phyloP scores from a whole-genome alignment of 2,797 vertebrate genomes.

The Hirundo rustica region DNA sequence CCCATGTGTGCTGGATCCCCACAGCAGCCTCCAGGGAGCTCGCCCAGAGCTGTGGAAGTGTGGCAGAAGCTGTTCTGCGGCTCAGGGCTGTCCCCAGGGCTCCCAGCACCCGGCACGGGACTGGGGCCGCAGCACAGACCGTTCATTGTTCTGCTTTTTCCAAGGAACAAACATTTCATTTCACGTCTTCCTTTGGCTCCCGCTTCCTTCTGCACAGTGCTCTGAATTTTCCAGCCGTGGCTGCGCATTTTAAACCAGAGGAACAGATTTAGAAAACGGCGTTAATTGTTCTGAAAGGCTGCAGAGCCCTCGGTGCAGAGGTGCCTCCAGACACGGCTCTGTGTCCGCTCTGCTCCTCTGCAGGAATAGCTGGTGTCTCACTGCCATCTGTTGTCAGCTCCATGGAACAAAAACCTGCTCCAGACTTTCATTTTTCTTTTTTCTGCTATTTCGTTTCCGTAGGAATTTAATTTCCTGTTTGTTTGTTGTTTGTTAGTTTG shows the following conservation, averaged over 20 bases:
- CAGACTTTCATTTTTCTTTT: background rate
- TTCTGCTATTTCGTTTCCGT: background rate
- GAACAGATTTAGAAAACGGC: background rate
- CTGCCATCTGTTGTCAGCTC: constrained; percentile 63
- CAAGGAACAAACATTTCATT: background rate
- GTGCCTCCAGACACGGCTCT: background rate
- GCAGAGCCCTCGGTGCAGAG: background rate
- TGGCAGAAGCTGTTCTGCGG: background rate
- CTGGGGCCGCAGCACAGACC: background rate
- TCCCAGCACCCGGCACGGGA: background rate
- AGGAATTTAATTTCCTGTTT: background rate
- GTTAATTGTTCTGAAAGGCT: background rate
- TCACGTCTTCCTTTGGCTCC: background rate
- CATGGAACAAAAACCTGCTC: background rate
- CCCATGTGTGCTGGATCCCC: background rate
- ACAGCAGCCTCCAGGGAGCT: background rate
- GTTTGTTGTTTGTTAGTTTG: too few species aligned
- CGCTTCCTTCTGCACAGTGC: background rate
- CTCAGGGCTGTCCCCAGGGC: background rate
- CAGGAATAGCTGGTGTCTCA: constrained; percentile 22
- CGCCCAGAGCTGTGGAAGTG: background rate
- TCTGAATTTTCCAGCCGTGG: background rate
- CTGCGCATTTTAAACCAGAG: background rate
- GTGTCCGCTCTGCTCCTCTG: background rate
- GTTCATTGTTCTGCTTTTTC: background rate